Percentiles rank a stretch among this genome's conserved stretches.
Evolutionary conservation across 2,797 vertebrate species (phyloP).

Genomic region (Propithecus deckenii): DNA sequence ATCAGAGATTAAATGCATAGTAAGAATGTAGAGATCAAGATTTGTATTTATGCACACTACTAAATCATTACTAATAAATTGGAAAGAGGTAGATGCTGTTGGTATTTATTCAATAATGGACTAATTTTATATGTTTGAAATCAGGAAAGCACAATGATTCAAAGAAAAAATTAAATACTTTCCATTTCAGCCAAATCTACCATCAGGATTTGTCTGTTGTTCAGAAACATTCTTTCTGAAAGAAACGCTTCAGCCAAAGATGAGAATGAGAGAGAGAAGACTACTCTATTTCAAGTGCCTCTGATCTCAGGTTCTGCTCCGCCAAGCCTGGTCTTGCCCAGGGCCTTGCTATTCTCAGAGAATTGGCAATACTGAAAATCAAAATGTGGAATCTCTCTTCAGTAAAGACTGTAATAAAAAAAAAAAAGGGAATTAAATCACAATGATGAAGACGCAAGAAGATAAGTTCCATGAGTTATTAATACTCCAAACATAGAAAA

Average conservation of each 20-base stretch:
- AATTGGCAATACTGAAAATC: neutral
- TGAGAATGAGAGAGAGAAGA: neutral
- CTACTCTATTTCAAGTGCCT: neutral
- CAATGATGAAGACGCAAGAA: fast-evolving
- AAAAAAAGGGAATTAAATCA: neutral
- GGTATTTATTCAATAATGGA: neutral
- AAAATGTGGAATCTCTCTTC: neutral
- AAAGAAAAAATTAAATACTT: neutral
- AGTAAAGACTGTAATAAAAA: neutral
- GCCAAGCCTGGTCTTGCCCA: neutral
- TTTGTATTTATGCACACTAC: neutral
- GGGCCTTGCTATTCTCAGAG: neutral
- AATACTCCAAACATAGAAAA: neutral
- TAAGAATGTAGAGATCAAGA: neutral
- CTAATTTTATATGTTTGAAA: neutral
- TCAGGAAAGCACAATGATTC: neutral
- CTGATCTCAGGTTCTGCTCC: neutral
- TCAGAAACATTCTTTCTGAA: neutral
- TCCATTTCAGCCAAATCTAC: neutral
- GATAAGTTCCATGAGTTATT: neutral
- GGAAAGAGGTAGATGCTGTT: neutral
- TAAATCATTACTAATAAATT: neutral
- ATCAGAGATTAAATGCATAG: neutral
- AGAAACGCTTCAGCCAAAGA: neutral
- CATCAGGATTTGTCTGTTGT: neutral